Evolutionary conservation across 2,888 invertebrate genomes (phyloP).

Genomic region (Lasioglossum lativentre): DNA sequence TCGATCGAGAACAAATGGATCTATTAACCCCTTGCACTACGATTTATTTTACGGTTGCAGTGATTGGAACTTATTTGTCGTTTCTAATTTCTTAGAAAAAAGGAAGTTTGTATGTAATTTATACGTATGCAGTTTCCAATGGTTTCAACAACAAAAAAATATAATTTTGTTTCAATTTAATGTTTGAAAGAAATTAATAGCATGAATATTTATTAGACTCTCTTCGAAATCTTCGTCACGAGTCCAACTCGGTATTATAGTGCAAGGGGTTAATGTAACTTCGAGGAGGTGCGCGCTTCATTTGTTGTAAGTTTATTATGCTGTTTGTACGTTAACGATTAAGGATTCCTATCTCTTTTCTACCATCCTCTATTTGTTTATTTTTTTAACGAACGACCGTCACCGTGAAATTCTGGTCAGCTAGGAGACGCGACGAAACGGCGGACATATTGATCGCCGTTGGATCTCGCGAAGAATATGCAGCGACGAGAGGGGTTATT

Average conservation of each 20-base stretch:
- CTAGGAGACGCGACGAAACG: background rate
- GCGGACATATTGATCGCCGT: background rate
- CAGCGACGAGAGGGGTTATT: constrained; percentile 13
- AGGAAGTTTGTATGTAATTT: too few relatives aligned
- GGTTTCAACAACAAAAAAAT: too few relatives aligned
- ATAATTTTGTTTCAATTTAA: too few relatives aligned
- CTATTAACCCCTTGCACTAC: too few relatives aligned
- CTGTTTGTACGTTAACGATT: constrained; percentile 18
- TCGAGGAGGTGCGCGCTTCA: background rate
- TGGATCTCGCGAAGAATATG: background rate
- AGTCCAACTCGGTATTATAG: too few relatives aligned
- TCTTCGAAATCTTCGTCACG: too few relatives aligned
- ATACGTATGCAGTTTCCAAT: too few relatives aligned
- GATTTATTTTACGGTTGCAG: too few relatives aligned
- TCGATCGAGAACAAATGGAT: background rate
- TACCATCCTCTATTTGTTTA: background rate
- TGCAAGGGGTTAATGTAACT: background rate
- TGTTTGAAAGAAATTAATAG: too few relatives aligned
- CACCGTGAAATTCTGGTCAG: constrained; percentile 25
- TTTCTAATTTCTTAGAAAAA: too few relatives aligned
- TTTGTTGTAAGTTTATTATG: background rate
- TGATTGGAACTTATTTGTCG: too few relatives aligned
- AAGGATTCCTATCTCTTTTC: constrained; percentile 4
- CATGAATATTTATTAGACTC: too few relatives aligned
- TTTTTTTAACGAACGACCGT: constrained; percentile 21